Percentiles rank a stretch among this genome's conserved stretches.
These are phyloP conservation scores for Tetramorium parvispinum DNA, from an alignment of 1,140 invertebrate species.

Conservation along the genomic window DNA sequence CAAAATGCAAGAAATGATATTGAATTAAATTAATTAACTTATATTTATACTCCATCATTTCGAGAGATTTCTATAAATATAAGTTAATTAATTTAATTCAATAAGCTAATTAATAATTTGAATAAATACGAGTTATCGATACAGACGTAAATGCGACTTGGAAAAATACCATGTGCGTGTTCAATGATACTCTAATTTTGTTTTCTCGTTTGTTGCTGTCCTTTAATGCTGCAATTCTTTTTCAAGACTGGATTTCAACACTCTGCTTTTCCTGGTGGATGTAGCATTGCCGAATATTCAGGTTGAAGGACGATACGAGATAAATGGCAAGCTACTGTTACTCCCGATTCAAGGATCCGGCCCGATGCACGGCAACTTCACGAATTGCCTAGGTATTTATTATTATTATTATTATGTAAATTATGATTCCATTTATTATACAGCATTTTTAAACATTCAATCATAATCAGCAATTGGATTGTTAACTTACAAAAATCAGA, in stretches of 20 bases:
- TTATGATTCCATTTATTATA: not conserved
- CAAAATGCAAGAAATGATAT: too few relatives aligned
- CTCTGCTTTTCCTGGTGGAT: slow-evolving; percentile 84
- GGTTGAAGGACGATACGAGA: slow-evolving; percentile 87
- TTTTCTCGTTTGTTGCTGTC: not conserved
- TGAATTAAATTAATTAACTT: too few relatives aligned
- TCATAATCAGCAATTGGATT: not conserved
- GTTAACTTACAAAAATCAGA: not conserved
- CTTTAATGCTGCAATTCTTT: not conserved
- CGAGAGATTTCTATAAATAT: not conserved
- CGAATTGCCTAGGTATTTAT: slow-evolving; percentile 85
- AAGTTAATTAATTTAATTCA: too few relatives aligned
- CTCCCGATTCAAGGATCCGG: slow-evolving; percentile 88
- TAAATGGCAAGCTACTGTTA: slow-evolving; percentile 88
- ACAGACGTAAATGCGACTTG: not conserved
- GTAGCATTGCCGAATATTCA: slow-evolving; percentile 86
- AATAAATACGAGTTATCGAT: not conserved
- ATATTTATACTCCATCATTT: not conserved
- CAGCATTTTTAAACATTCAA: not conserved
- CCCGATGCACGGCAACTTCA: slow-evolving; percentile 88
- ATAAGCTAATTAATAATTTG: not conserved
- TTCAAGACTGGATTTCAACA: slow-evolving; percentile 85
- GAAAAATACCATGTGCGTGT: not conserved
- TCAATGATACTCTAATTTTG: not conserved
- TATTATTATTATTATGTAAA: not conserved